Percentiles rank a stretch among this genome's conserved stretches.
Conservation (phyloP, 2,113 vertebrate species). For the Columbina picui region DNA sequence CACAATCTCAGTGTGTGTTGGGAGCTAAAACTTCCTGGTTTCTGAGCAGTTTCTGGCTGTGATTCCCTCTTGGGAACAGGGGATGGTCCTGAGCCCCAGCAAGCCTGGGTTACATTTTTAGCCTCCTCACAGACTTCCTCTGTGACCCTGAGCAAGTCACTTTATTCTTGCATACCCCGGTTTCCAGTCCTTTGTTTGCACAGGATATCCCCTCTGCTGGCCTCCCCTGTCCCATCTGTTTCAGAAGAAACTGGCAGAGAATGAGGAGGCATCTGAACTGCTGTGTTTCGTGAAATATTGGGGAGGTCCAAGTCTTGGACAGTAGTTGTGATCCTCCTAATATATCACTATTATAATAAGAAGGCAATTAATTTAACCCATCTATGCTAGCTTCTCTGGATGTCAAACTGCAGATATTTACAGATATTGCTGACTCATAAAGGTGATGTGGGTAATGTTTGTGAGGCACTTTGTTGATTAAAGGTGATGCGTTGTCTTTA, state of each 20-base stretch:
- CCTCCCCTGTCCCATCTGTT: neutral
- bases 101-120: neutral
- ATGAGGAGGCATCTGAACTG: neutral
- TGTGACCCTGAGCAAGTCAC: neutral
- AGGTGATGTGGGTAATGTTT: neutral
- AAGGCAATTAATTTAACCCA: neutral
- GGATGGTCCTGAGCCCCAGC: neutral
- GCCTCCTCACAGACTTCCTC: neutral
- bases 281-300: neutral
- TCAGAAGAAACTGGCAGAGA: neutral
- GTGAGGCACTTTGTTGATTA: neutral
- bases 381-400: neutral
- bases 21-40: neutral
- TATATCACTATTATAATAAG: neutral
- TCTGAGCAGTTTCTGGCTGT: neutral
- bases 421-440: neutral
- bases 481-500: neutral
- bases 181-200: neutral
- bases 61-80: neutral
- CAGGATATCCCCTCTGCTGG: neutral
- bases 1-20: neutral
- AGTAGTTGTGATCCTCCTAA: neutral
- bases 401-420: neutral
- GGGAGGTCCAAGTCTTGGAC: neutral
- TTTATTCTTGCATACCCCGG: neutral